These are phyloP conservation scores for Crypturellus tataupa DNA, from an alignment of 2,797 vertebrate species.

Conservation along the genomic window DNA sequence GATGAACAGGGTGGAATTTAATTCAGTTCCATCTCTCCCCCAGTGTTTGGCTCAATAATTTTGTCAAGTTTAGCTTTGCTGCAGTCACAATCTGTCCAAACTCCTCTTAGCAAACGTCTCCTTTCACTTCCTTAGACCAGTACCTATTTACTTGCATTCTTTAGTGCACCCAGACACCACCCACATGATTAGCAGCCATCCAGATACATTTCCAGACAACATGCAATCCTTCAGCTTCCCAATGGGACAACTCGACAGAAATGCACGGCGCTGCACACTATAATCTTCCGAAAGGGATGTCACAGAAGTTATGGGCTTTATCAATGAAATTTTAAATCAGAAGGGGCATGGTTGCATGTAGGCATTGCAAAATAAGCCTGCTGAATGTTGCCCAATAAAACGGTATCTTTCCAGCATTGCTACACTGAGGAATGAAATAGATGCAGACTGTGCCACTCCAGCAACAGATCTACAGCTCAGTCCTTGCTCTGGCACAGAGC, in stretches of 20 bases:
- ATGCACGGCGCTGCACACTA: fast-evolving
- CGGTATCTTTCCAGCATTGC: neutral
- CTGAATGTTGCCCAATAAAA: neutral
- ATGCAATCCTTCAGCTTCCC: neutral
- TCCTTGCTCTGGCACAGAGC: neutral
- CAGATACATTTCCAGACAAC: neutral
- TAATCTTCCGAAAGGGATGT: neutral
- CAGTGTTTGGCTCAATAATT: neutral
- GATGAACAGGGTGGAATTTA: neutral
- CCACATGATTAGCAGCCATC: neutral
- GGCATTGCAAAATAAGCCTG: neutral
- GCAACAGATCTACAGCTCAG: neutral
- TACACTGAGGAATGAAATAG: fast-evolving
- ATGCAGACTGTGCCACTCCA: neutral
- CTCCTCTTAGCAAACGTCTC: constrained; percentile 17
- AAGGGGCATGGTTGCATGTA: neutral
- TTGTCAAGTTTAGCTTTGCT: neutral
- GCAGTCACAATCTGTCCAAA: neutral
- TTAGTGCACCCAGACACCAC: neutral
- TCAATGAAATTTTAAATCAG: neutral
- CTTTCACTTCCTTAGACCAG: neutral
- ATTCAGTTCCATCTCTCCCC: neutral
- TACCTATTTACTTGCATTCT: constrained; percentile 1
- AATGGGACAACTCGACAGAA: neutral
- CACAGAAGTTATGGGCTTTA: neutral